Percentiles rank a stretch among this genome's conserved stretches.
Evolutionary conservation across 2,888 invertebrate genomes (phyloP).

Genomic region (Drosophila subsilvestris): DNA sequence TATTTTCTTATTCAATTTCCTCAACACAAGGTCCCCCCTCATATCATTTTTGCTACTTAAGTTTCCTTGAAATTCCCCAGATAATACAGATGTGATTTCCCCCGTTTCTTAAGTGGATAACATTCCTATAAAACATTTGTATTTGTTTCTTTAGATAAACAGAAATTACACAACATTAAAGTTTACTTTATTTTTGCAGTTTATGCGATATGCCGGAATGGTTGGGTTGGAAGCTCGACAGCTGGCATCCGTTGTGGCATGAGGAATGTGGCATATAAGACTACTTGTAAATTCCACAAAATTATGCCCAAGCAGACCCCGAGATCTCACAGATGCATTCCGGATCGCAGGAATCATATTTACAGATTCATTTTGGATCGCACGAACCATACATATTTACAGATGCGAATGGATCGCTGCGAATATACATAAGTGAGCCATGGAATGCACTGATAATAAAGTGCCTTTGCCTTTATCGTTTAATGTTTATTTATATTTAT

Average conservation of each 20-base stretch:
- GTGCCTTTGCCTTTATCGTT: conserved; percentile 1
- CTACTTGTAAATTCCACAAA: conserved; percentile 38
- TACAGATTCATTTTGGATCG: background rate
- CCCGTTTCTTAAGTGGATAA: background rate
- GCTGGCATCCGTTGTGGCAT: conserved; percentile 41
- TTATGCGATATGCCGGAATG: conserved; percentile 6
- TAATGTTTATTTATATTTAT: conserved; percentile 24
- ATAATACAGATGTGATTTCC: background rate
- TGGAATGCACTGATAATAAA: conserved; percentile 34
- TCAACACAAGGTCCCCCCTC: background rate
- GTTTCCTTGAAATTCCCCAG: background rate
- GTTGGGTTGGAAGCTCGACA: conserved; percentile 5
- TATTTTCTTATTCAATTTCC: background rate
- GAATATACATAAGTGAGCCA: background rate
- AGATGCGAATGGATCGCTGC: background rate
- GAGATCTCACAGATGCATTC: background rate
- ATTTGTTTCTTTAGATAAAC: conserved; percentile 23
- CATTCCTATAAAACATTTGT: background rate
- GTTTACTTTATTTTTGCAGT: conserved; percentile 33
- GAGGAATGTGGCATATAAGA: conserved; percentile 24
- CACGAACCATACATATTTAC: background rate
- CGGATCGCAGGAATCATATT: background rate
- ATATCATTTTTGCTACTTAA: background rate
- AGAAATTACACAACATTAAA: conserved; percentile 24
- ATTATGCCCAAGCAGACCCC: conserved; percentile 40